phyloP scores from a whole-genome alignment of 2,113 vertebrate genomes.

The Corvus hawaiiensis region DNA sequence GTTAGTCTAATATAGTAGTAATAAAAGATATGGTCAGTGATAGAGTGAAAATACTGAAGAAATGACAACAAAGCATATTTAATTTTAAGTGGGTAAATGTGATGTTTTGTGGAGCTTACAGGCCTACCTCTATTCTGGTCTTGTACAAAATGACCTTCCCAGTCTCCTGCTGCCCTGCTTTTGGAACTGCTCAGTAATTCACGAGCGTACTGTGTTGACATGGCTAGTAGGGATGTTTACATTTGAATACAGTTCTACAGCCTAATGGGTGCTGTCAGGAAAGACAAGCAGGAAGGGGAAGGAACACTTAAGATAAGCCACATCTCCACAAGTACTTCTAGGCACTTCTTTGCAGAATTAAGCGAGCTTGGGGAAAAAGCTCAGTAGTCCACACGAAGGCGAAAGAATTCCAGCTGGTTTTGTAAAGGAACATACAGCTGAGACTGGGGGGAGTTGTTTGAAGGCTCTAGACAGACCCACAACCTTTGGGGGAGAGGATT shows the following conservation, averaged over 20 bases:
- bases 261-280: not conserved
- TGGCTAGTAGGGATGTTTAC: constrained; percentile 7
- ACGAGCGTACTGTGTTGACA: not conserved
- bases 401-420: not conserved
- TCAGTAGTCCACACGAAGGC: not conserved
- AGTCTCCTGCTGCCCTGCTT: not conserved
- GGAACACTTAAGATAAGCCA: constrained; percentile 6
- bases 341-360: not conserved
- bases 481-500: not conserved
- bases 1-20: not conserved
- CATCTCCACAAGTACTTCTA: not conserved
- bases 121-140: not conserved
- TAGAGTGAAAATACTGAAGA: not conserved
- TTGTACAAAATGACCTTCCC: not conserved
- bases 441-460: not conserved
- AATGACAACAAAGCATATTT: not conserved
- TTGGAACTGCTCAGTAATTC: not conserved
- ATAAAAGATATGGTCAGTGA: not conserved
- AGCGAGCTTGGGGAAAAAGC: not conserved
- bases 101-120: not conserved
- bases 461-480: not conserved
- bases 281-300: constrained; percentile 16
- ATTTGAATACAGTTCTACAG: not conserved
- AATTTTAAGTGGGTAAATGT: not conserved
- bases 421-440: not conserved